Conservation (phyloP, 2,797 vertebrate genomes). For the Callimico goeldii region DNA sequence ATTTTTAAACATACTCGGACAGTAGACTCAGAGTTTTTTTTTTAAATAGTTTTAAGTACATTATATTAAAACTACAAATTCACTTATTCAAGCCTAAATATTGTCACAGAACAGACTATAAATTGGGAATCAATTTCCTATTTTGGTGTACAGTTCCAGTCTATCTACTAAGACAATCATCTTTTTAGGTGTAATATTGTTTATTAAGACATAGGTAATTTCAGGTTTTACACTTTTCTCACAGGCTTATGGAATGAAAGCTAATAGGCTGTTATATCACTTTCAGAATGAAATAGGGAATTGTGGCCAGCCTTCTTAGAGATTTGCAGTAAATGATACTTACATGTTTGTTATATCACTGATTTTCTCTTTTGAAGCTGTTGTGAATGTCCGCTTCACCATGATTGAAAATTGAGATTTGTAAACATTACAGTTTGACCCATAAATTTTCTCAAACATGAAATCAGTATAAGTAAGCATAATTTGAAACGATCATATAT, state of each 20-base stretch:
- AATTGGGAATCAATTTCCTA: conserved; percentile 56
- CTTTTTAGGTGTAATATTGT: conserved; percentile 59
- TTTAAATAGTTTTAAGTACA: conserved; percentile 43
- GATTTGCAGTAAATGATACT: conserved; percentile 45
- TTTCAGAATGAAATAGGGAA: conserved; percentile 44
- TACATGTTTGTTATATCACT: conserved; percentile 54
- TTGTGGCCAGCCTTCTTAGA: conserved; percentile 26
- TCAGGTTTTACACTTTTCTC: conserved; percentile 59
- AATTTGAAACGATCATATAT: conserved; percentile 52
- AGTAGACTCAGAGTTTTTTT: conserved; percentile 32
- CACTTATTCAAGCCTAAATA: conserved; percentile 49
- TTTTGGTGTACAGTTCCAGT: conserved; percentile 52
- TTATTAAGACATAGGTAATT: conserved; percentile 51
- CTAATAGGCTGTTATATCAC: conserved; percentile 42
- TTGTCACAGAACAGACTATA: conserved; percentile 32
- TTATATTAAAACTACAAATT: conserved; percentile 29
- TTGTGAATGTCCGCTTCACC: conserved; percentile 7
- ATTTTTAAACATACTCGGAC: conserved; percentile 42
- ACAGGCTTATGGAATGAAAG: conserved; percentile 37
- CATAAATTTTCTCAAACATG: conserved; percentile 48
- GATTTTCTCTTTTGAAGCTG: conserved; percentile 25
- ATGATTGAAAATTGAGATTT: conserved; percentile 55
- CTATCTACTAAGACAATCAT: conserved; percentile 69
- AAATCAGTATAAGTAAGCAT: conserved; percentile 21
- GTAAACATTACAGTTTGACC: conserved; percentile 35